Percentiles rank a stretch among this genome's conserved stretches.
phyloP scores from a whole-genome alignment of 1,140 invertebrate species.

The Sitophilus oryzae region DNA sequence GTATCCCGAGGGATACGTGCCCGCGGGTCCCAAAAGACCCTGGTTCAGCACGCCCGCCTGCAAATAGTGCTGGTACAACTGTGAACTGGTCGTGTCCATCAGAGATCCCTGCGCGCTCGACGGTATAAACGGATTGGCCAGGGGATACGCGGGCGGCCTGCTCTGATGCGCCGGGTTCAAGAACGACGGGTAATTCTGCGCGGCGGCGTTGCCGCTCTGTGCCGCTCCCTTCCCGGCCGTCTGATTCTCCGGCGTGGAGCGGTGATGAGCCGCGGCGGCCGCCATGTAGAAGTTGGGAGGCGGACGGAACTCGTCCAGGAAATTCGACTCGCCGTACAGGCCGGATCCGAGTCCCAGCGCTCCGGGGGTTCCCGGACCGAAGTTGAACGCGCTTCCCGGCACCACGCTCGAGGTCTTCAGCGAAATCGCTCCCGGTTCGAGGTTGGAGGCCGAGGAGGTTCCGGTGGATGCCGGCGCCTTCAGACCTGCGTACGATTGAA shows the following conservation, averaged over 20 bases:
- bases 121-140: slow-evolving; percentile 47
- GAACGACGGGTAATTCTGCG: slow-evolving; percentile 11
- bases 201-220: neutral
- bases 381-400: slow-evolving; percentile 64
- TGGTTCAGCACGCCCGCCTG: slow-evolving; percentile 54
- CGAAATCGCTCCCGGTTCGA: slow-evolving; percentile 51
- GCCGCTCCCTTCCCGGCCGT: slow-evolving; percentile 30
- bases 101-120: slow-evolving; percentile 37
- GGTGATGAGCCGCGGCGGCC: slow-evolving; percentile 47
- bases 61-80: slow-evolving; percentile 65
- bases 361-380: slow-evolving; percentile 52
- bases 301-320: slow-evolving; percentile 57
- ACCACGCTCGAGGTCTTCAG: slow-evolving; percentile 57
- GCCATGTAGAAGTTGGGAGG: slow-evolving; percentile 53
- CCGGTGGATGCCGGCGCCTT: slow-evolving; percentile 33
- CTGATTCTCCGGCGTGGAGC: slow-evolving; percentile 8
- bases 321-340: slow-evolving; percentile 53
- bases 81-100: slow-evolving; percentile 53
- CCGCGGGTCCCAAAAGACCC: slow-evolving; percentile 48
- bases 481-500: slow-evolving; percentile 51
- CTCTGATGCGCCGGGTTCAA: slow-evolving; percentile 26
- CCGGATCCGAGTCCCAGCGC: slow-evolving; percentile 45
- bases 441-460: slow-evolving; percentile 38
- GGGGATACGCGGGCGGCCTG: slow-evolving; percentile 48
- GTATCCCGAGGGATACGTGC: slow-evolving; percentile 57